Evolutionary conservation across 2,113 vertebrate species (phyloP).

Genomic region (Fukomys damarensis): DNA sequence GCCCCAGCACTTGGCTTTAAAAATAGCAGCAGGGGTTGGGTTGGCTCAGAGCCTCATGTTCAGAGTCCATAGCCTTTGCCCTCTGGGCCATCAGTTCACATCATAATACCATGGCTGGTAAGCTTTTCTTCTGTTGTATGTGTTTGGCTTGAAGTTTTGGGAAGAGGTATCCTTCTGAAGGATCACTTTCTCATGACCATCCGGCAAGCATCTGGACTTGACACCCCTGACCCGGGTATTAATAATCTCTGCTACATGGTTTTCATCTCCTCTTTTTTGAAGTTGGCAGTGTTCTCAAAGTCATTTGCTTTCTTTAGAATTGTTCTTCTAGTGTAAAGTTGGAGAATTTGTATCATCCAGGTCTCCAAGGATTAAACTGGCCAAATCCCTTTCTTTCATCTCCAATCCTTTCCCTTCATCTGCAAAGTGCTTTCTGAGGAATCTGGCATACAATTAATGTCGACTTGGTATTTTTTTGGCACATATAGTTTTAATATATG

Average conservation of each 20-base stretch:
- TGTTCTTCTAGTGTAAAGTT: background rate
- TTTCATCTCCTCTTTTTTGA: background rate
- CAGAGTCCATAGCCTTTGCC: slow-evolving; percentile 54
- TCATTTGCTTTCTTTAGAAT: background rate
- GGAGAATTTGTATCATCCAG: background rate
- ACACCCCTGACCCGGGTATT: background rate
- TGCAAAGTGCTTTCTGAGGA: background rate
- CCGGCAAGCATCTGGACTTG: slow-evolving; percentile 1
- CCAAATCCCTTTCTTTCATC: background rate
- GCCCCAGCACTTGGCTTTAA: slow-evolving; percentile 46
- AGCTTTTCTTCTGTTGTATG: background rate
- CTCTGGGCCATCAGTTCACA: slow-evolving; percentile 44
- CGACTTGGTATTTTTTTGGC: background rate
- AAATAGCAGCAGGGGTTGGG: slow-evolving; percentile 48
- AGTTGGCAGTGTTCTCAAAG: background rate
- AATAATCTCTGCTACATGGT: background rate
- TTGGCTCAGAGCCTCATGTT: slow-evolving; percentile 55
- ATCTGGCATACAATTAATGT: background rate
- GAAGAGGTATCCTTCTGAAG: background rate
- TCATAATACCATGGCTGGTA: background rate
- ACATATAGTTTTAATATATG: background rate
- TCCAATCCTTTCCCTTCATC: background rate
- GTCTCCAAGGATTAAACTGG: background rate
- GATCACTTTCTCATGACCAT: slow-evolving; percentile 52
- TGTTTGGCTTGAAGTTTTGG: slow-evolving; percentile 27